These are phyloP conservation scores for Oligia strigilis DNA, from an alignment of 2,888 invertebrate genomes.

Conservation along the genomic window DNA sequence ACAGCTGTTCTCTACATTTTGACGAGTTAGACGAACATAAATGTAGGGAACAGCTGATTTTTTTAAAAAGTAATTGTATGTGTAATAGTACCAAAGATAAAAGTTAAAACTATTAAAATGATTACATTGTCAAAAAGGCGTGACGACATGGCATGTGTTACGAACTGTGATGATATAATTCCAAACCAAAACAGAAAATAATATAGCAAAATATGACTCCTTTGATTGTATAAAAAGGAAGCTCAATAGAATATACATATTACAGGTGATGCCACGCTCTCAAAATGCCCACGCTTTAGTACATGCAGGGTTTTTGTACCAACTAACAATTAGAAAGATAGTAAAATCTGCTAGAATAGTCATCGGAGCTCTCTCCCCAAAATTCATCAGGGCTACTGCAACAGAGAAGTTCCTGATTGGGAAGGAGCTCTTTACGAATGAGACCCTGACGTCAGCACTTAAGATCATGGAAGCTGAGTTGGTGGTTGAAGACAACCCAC, in stretches of 20 bases:
- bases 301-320: slow-evolving; percentile 93
- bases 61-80: background rate
- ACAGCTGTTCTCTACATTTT: too few species aligned
- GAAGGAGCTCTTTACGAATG: slow-evolving; percentile 80
- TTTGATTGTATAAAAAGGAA: background rate
- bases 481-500: slow-evolving; percentile 77
- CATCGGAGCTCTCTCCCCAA: slow-evolving; percentile 90
- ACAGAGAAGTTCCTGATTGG: slow-evolving; percentile 88
- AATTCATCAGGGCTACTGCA: slow-evolving; percentile 84
- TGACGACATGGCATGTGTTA: background rate
- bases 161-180: background rate
- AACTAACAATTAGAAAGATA: slow-evolving; percentile 64
- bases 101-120: background rate
- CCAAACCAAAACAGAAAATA: background rate
- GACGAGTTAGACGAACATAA: too few species aligned
- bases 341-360: slow-evolving; percentile 86
- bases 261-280: slow-evolving; percentile 93
- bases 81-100: background rate
- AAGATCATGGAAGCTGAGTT: slow-evolving; percentile 74
- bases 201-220: background rate
- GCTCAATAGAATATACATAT: background rate
- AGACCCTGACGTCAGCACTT: slow-evolving; percentile 80
- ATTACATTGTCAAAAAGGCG: background rate
- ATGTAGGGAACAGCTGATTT: too few species aligned
- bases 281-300: slow-evolving; percentile 94